Evolutionary conservation across 2,888 invertebrate species (phyloP), one percentile per base, ranked within the genome.

Genomic region (Hydrotaea cyrtoneurina): DNA sequence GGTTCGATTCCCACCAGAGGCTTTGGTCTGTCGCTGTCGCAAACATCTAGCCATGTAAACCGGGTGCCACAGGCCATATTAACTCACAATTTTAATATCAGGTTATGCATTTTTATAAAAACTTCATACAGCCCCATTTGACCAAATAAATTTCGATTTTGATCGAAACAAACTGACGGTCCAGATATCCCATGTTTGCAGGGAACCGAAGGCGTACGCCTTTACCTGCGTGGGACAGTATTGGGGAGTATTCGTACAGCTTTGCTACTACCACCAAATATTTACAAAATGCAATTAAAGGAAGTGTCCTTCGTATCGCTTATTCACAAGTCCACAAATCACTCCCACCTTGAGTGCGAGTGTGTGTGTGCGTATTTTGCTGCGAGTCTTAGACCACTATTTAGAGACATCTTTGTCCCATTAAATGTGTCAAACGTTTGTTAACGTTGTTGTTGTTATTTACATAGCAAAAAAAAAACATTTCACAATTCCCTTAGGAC

Each of bases 351-450:
- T 11, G n/a, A n/a, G n/a, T n/a, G n/a, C 15, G 31, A 5, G 39
- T 2, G n/a, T 69, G 31, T 31, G 31, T 19, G n/a, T 10, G 39
- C 3, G n/a, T 69, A 69, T 31, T 13, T 69, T 23, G 21, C 69
- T 23, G 23, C 21, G 2, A 15, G 21, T 13, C 11, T 23, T 1
- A 69, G 69, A 39, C 19, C 15, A 17, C 31, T 53, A 36, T 69
- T 73, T 62, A 17, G 73, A 80, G 76, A 50, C 73, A 74, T 72
- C 73, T 79, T 85, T 82, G 31, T 73, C 72, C 72, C 66, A 66
- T 78, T 84, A 81, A 81, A 79, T 80, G 79, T 82, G 85, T 82
- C 82, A 79, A 79, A 71, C 69, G 79, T 73, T 82, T 74, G 74
- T 82, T 82, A 15, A 1, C 15, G 59, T 11, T 36, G 62, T 36